Evolutionary conservation across 2,113 vertebrate species (phyloP).

Genomic region (Dasyornis broadbenti): DNA sequence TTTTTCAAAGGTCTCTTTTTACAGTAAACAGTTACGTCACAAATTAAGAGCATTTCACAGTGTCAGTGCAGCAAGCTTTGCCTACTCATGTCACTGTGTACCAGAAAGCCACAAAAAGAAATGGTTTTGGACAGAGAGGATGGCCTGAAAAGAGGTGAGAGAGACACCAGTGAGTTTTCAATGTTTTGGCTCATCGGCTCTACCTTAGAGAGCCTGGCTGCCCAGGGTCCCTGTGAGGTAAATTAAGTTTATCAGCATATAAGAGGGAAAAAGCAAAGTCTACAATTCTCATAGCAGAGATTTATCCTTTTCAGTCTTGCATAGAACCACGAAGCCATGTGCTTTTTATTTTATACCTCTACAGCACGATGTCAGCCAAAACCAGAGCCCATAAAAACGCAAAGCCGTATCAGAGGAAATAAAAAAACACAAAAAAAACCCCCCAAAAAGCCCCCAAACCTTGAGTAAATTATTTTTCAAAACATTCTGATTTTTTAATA

Average conservation of each 20-base stretch:
- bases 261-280: neutral
- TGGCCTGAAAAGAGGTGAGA: neutral
- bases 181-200: neutral
- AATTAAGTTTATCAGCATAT: neutral
- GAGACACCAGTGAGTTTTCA: neutral
- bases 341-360: neutral
- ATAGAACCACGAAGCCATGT: neutral
- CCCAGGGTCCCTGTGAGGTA: neutral
- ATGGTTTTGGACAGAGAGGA: neutral
- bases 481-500: neutral
- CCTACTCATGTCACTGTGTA: neutral
- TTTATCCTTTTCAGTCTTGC: neutral
- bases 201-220: neutral
- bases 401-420: neutral
- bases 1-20: neutral
- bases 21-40: neutral
- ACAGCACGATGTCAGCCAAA: neutral
- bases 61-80: neutral
- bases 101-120: neutral
- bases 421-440: neutral
- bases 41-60: neutral
- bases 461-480: neutral
- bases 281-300: neutral
- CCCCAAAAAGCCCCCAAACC: neutral
- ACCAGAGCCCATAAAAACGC: neutral